Base-by-base conservation (phyloP, 1,140 invertebrate species). In the Drosophila mayri region DNA sequence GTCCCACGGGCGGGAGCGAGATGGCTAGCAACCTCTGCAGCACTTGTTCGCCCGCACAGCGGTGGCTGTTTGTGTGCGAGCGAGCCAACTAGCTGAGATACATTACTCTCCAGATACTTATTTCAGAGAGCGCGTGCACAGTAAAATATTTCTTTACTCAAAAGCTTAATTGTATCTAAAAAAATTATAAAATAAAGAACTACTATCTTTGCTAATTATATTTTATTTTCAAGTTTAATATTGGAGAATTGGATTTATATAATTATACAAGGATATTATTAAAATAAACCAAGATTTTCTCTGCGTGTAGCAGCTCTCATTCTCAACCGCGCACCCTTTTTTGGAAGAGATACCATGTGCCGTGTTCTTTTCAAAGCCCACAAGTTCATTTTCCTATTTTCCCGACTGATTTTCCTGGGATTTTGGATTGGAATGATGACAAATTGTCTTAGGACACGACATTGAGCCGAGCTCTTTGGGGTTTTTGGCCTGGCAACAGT, bases 21-120 rank as follows among this genome's bases (percentile, higher is more conserved):
- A 58, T 12, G 30, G 18, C 66, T n/a, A 41, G 30, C 55, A 22
- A 4, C 18, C 35, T 35, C 5, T 12, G 10, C 58, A 66, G 57
- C 81, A 84, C 76, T 84, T 72, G 70, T 76, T 72, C 54, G 46
- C 32, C 57, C 14, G 28, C 38, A 18, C 18, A 37, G 22, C 10
- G 30, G 7, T 9, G 8, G 41, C 25, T 54, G 62, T 41, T 20
- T 61, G 54, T 8, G 80, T 58, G 55, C 37, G 63, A 82, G 59
- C 43, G 76, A 47, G 37, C 20, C 58, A 38, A 28, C 32, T 50
- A 46, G 28, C 22, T 41, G 6, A 62, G 20, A 16, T 37, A 14
- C 9, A 14, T 44, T 47, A 22, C 66, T 76, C 76, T 54, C 74
- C 63, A 75, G 75, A 83, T 75, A 79, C 76, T 83, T 82, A 67